Evolutionary conservation across 2,888 invertebrate species (phyloP), one percentile per base, ranked within the genome.

Genomic region (Uloborus plumipes): DNA sequence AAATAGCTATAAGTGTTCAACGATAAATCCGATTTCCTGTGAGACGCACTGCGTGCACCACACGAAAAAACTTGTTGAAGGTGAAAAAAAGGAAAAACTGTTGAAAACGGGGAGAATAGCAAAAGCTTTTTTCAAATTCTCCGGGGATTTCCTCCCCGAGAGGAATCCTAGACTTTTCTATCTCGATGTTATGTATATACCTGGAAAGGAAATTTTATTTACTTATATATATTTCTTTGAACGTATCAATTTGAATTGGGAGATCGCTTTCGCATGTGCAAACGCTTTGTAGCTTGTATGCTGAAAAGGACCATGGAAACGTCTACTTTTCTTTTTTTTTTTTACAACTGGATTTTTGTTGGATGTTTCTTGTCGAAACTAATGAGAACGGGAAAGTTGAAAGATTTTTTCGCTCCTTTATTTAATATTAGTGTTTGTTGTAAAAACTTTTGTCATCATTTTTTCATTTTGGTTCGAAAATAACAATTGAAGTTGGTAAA

Each of bases 21-120:
- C 62, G 51, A 76, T 76, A 76, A 76, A 76, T 76, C 76, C 39
- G 76, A 76, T 76, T 76, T 76, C 76, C 62, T 62, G 53, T n/a
- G 62, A 76, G 76, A 64, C 62, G 62, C 16, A 61, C 20, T 55
- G 22, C 51, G 16, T 31, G n/a, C 53, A 55, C 49, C 18, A 20
- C 58, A 31, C n/a, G 22, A 70, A 14, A 20, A 20, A 67, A 76
- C 62, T 61, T 61, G 75, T 67, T 62, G 67, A 64, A 69, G 64
- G 31, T 50, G 22, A 61, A 61, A 73, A n/a, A n/a, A 55, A 31
- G 15, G 61, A 39, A 69, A 76, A 67, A 67, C 50, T 67, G 61
- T 51, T 62, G 61, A 20, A 76, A 70, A n/a, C 49, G 50, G 51
- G 51, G 47, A 69, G 49, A 61, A 67, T 66, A 26, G 74, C 58